Conservation (phyloP, 1,140 invertebrate species). For the Holotrichia oblita region DNA sequence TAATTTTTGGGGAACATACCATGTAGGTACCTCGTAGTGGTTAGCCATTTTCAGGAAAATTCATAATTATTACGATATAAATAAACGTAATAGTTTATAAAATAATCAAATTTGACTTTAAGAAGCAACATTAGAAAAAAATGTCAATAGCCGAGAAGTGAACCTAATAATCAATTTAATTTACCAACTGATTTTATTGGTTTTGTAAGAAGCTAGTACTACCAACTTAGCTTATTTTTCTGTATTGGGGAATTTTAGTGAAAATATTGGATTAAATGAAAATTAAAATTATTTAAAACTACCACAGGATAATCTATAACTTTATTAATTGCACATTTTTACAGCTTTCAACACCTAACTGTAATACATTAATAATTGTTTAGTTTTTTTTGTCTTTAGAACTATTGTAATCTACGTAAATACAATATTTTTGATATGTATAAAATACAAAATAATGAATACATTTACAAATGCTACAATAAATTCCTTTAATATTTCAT, state of each 20-base stretch:
- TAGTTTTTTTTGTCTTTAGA: slow-evolving; percentile 11
- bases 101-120: slow-evolving; percentile 23
- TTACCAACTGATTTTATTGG: not conserved
- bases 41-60: slow-evolving; percentile 73
- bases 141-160: not conserved
- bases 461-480: slow-evolving; percentile 9
- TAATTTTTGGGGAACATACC: slow-evolving; percentile 65
- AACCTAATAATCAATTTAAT: not conserved
- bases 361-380: slow-evolving; percentile 33
- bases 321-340: slow-evolving; percentile 40
- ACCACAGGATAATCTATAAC: slow-evolving; percentile 25
- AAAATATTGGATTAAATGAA: not conserved
- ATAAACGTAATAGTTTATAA: slow-evolving; percentile 3
- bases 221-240: not conserved
- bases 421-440: slow-evolving; percentile 25
- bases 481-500: slow-evolving; percentile 2
- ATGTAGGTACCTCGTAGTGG: slow-evolving; percentile 87
- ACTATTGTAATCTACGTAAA: not conserved
- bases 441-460: slow-evolving; percentile 26
- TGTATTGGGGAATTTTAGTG: not conserved
- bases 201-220: not conserved
- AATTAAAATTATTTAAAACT: not conserved
- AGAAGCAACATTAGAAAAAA: not conserved
- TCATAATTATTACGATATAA: slow-evolving; percentile 23
- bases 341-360: slow-evolving; percentile 36